These are phyloP conservation scores for Stigmatopora argus DNA, from an alignment of 2,113 vertebrate species.

Conservation along the genomic window DNA sequence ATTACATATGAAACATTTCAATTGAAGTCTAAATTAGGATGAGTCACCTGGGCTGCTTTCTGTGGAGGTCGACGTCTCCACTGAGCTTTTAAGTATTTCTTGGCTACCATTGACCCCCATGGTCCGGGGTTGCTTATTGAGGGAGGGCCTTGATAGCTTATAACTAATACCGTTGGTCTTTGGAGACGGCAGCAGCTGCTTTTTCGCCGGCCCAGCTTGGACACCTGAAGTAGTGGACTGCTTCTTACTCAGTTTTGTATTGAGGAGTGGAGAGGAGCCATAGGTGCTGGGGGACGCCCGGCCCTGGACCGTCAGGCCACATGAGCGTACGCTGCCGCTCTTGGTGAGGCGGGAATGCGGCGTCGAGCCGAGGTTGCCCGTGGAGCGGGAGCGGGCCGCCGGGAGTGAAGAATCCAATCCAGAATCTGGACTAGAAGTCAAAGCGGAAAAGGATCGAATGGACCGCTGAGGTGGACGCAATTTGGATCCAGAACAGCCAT, in stretches of 20 bases:
- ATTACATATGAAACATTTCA: background rate
- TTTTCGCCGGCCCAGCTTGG: conserved; percentile 66
- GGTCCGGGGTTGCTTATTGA: conserved; percentile 72
- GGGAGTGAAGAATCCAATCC: conserved; percentile 68
- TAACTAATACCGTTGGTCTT: conserved; percentile 75
- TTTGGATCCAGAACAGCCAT: conserved; percentile 17
- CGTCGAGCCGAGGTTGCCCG: conserved; percentile 70
- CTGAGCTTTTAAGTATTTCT: conserved; percentile 1
- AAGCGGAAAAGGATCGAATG: conserved; percentile 21
- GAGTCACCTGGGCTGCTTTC: conserved; percentile 48
- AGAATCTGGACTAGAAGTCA: conserved; percentile 33
- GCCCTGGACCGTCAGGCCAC: conserved; percentile 85
- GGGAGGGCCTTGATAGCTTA: conserved; percentile 77
- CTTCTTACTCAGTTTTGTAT: conserved; percentile 69
- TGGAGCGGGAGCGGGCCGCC: conserved; percentile 75
- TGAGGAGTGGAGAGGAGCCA: conserved; percentile 53
- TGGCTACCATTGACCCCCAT: conserved; percentile 35
- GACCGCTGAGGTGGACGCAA: conserved; percentile 22
- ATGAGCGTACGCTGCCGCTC: conserved; percentile 82
- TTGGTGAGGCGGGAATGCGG: conserved; percentile 44
- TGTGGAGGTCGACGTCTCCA: conserved; percentile 25
- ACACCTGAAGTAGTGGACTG: conserved; percentile 50
- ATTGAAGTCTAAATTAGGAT: background rate
- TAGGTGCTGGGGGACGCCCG: conserved; percentile 65
- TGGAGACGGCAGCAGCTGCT: conserved; percentile 69